Percentiles rank a stretch among this genome's conserved stretches.
phyloP scores from a whole-genome alignment of 2,888 invertebrate genomes.

The Cataglyphis cursor region DNA sequence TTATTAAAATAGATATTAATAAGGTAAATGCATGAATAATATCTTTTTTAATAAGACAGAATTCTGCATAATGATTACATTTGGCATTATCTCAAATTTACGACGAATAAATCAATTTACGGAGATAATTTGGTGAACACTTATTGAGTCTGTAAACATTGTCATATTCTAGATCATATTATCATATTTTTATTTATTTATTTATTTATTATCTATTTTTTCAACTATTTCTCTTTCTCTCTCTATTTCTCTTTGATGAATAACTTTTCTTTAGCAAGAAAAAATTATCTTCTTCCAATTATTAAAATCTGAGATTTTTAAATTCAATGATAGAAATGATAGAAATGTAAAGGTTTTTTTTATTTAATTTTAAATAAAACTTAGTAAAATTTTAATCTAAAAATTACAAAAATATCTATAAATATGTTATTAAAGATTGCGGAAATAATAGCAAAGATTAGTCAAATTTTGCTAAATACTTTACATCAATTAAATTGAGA shows the following conservation, averaged over 20 bases:
- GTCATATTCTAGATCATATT: background rate
- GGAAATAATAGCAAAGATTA: background rate
- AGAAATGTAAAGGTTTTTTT: background rate
- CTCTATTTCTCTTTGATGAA: background rate
- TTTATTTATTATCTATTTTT: background rate
- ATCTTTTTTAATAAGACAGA: background rate
- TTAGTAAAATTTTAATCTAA: background rate
- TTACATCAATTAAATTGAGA: background rate
- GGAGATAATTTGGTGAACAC: background rate
- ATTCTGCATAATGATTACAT: background rate
- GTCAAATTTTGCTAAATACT: background rate
- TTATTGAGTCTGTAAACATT: background rate
- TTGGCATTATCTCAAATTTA: slow-evolving; percentile 1
- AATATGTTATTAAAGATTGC: background rate
- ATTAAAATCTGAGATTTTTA: background rate
- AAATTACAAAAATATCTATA: background rate
- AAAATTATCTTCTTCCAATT: background rate
- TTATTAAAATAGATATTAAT: slow-evolving; percentile 13
- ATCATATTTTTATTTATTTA: background rate
- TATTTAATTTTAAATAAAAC: slow-evolving; percentile 2
- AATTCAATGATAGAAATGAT: background rate
- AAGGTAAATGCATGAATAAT: background rate
- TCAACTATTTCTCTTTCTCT: background rate
- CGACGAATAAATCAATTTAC: too few relatives aligned
- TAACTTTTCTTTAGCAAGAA: background rate